These are phyloP conservation scores for Caerostris darwini DNA, from an alignment of 1,140 invertebrate species.

Conservation along the genomic window DNA sequence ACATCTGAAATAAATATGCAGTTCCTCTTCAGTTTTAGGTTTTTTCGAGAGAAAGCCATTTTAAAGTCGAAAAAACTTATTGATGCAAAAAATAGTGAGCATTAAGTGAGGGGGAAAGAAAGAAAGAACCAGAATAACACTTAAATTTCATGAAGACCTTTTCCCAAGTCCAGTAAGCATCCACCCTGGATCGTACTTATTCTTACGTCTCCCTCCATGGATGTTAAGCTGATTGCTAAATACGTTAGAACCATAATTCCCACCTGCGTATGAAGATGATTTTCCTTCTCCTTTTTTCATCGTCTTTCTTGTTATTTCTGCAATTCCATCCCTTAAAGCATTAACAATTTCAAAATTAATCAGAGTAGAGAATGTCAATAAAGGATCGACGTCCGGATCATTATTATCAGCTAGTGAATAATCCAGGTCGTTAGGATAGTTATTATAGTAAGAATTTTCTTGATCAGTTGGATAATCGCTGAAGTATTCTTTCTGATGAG, in stretches of 20 bases:
- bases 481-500: background rate
- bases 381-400: constrained; percentile 31
- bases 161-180: constrained; percentile 73
- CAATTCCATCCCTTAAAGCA: constrained; percentile 52
- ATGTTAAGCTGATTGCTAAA: background rate
- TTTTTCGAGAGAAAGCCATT: background rate
- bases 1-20: background rate
- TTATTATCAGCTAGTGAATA: background rate
- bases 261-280: background rate
- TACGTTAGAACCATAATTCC: background rate
- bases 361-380: constrained; percentile 52
- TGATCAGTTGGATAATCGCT: background rate
- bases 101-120: too few species aligned
- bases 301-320: constrained; percentile 23
- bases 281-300: constrained; percentile 53
- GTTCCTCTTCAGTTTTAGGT: background rate
- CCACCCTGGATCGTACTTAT: constrained; percentile 73
- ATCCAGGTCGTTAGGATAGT: background rate
- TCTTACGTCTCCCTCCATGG: constrained; percentile 34
- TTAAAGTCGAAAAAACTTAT: background rate
- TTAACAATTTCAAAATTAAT: constrained; percentile 71
- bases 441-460: background rate
- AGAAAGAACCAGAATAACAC: background rate
- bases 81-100: too few species aligned
- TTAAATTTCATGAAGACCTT: background rate